A percentile compares a stretch with the other conserved stretches of the same genome.
These are phyloP conservation scores for Ephestia elutella DNA, from an alignment of 1,140 invertebrate species.

Conservation along the genomic window DNA sequence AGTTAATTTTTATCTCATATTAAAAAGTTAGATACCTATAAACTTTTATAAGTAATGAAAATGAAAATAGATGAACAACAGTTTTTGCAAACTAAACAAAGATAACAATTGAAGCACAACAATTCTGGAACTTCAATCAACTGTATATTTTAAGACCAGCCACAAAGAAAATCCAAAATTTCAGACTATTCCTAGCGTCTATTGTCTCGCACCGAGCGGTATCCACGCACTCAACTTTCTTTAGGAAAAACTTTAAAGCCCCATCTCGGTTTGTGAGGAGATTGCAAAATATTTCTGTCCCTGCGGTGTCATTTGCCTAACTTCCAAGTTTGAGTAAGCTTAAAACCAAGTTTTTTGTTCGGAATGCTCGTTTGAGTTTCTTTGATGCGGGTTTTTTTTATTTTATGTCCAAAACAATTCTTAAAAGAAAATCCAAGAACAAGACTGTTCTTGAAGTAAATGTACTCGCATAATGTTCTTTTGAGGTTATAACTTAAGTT, in stretches of 20 bases:
- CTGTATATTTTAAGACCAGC: neutral
- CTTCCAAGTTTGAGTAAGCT: slow-evolving; percentile 52
- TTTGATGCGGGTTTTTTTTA: slow-evolving; percentile 29
- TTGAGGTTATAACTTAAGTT: too few species aligned
- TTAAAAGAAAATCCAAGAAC: neutral
- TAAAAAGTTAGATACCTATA: too few species aligned
- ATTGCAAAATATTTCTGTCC: slow-evolving; percentile 57
- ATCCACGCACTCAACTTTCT: slow-evolving; percentile 28
- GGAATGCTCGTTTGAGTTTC: slow-evolving; percentile 28
- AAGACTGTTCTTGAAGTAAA: neutral
- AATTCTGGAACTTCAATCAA: neutral
- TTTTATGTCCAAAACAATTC: slow-evolving; percentile 25
- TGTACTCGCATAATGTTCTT: too few species aligned
- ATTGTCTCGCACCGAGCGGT: slow-evolving; percentile 29
- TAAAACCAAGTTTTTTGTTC: slow-evolving; percentile 46
- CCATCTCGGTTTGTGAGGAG: slow-evolving; percentile 40
- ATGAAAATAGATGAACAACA: too few species aligned
- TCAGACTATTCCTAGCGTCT: slow-evolving; percentile 28
- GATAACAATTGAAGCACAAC: slow-evolving; percentile 14
- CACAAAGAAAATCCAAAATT: slow-evolving; percentile 21
- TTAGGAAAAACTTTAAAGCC: slow-evolving; percentile 41
- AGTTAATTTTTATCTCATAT: too few species aligned
- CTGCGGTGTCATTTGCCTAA: slow-evolving; percentile 56
- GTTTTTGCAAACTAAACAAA: neutral
- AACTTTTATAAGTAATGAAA: too few species aligned